Percentiles rank a stretch among this genome's conserved stretches.
Evolutionary conservation across 1,140 invertebrate species (phyloP).

Genomic region (Drosophila tristis): DNA sequence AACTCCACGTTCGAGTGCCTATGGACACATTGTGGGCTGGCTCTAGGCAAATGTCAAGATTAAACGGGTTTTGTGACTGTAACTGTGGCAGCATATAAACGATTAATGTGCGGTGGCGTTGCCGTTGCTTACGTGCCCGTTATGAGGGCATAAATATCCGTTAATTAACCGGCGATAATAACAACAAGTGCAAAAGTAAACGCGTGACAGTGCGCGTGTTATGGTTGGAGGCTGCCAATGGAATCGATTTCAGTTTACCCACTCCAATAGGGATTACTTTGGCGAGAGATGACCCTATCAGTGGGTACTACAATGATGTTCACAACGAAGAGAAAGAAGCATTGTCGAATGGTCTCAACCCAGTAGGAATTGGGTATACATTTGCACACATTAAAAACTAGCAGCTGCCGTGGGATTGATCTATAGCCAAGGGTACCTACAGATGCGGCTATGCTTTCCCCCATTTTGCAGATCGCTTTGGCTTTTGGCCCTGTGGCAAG

Average conservation of each 20-base stretch:
- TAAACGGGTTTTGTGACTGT: constrained; percentile 85
- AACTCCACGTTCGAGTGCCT: constrained; percentile 4
- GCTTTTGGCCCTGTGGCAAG: constrained; percentile 21
- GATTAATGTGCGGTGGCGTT: constrained; percentile 63
- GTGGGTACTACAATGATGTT: no score
- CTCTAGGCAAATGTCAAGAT: constrained; percentile 82
- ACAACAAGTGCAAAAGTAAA: constrained; percentile 58
- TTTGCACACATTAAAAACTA: no score
- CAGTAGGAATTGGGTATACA: no score
- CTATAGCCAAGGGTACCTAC: no score
- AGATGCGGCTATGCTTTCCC: constrained; percentile 8
- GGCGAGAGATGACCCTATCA: no score
- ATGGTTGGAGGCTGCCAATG: constrained; percentile 27
- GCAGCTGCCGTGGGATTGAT: no score
- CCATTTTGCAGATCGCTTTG: constrained; percentile 38
- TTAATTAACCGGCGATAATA: constrained; percentile 74
- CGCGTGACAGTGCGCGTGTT: constrained; percentile 6
- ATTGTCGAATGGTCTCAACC: no score
- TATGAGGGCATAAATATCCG: constrained; percentile 53
- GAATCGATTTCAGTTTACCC: constrained; percentile 12
- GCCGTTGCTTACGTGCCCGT: constrained; percentile 13
- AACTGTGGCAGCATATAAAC: constrained; percentile 71
- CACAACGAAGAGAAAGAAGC: no score
- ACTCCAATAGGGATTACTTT: no score
- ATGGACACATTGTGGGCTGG: constrained; percentile 1